These are phyloP conservation scores for Cloeon dipterum DNA, from an alignment of 2,888 invertebrate species.

Conservation along the genomic window DNA sequence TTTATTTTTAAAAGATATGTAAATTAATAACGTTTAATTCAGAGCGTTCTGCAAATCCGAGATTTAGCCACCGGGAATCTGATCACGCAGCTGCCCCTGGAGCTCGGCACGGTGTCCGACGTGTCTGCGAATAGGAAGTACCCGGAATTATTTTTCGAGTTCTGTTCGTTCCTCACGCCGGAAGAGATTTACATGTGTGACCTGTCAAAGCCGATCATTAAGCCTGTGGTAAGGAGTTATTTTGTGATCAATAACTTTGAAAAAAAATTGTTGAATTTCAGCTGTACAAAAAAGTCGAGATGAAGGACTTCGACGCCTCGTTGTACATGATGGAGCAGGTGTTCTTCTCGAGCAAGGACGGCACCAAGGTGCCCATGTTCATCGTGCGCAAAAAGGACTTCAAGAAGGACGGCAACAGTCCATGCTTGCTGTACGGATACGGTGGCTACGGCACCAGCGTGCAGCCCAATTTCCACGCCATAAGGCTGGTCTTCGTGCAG, in stretches of 20 bases:
- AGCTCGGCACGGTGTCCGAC: slow-evolving; percentile 66
- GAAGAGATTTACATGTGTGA: slow-evolving; percentile 70
- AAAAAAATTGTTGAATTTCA: slow-evolving; percentile 15
- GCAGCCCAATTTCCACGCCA: slow-evolving; percentile 73
- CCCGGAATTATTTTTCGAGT: slow-evolving; percentile 79
- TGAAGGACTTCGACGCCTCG: slow-evolving; percentile 57
- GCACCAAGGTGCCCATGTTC: slow-evolving; percentile 89
- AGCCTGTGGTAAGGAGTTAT: too few species aligned
- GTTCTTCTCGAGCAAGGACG: slow-evolving; percentile 83
- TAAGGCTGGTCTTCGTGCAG: slow-evolving; percentile 69
- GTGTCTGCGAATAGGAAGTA: slow-evolving; percentile 69
- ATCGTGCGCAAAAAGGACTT: slow-evolving; percentile 59
- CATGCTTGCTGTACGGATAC: slow-evolving; percentile 83
- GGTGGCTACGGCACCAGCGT: slow-evolving; percentile 91
- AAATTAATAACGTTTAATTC: too few species aligned
- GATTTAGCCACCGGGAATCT: slow-evolving; percentile 45
- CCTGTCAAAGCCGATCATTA: slow-evolving; percentile 31
- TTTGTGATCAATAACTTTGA: slow-evolving; percentile 21
- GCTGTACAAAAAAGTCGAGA: slow-evolving; percentile 64
- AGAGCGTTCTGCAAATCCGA: slow-evolving; percentile 70
- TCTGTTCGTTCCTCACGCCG: slow-evolving; percentile 83
- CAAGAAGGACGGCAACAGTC: slow-evolving; percentile 40
- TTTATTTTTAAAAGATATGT: slow-evolving; percentile 2
- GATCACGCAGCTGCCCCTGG: slow-evolving; percentile 50
- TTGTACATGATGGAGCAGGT: slow-evolving; percentile 69